Conservation (phyloP, 2,797 vertebrate genomes). For the Gambelia wislizenii region DNA sequence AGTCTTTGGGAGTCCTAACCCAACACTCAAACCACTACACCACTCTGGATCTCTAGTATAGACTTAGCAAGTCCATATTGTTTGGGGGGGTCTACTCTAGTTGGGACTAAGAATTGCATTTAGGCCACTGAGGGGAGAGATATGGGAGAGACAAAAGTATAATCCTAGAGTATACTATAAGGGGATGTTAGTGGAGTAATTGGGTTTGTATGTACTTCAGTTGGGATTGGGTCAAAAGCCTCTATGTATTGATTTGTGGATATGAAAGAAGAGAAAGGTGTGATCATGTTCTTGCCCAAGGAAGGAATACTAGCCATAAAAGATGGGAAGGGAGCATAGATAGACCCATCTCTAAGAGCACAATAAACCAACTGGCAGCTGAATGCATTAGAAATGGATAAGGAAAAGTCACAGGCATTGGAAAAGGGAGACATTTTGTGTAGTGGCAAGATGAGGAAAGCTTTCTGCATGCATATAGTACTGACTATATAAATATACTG, state of each 20-base stretch:
- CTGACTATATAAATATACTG: constrained; percentile 6
- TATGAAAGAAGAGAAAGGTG: background rate
- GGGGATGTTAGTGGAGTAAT: no score
- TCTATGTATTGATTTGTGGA: no score
- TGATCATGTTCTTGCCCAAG: background rate
- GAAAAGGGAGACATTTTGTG: background rate
- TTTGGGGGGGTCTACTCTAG: no score
- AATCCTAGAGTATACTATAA: background rate
- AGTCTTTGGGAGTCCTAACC: no score
- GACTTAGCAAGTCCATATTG: no score
- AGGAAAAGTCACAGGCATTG: background rate
- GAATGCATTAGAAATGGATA: background rate
- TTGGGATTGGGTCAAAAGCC: background rate
- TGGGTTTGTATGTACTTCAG: background rate
- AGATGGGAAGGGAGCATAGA: background rate
- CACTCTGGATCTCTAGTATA: no score
- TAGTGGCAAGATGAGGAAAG: background rate
- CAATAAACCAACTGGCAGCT: no score
- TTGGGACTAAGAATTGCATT: no score
- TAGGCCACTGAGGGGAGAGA: background rate
- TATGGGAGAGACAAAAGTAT: background rate
- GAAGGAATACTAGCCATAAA: background rate
- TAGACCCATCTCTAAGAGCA: background rate
- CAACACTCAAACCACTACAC: no score
- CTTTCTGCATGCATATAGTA: background rate